Conservation (phyloP, 2,888 invertebrate species). For the Himalopsyche anomala region DNA sequence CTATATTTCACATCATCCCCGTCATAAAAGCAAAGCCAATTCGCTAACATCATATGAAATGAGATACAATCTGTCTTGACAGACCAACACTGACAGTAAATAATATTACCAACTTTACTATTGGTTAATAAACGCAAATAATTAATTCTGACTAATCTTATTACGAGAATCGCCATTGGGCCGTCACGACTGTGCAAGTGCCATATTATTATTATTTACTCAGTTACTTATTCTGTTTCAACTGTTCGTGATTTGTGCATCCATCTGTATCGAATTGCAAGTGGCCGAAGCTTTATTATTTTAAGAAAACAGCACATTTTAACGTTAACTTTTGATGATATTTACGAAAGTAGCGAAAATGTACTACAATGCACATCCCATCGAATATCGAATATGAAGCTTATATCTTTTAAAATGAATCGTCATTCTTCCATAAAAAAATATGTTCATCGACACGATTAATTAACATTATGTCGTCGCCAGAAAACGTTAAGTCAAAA, state of each 20-base stretch:
- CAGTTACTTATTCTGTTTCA: not conserved
- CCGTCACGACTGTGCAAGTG: conserved; percentile 47
- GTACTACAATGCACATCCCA: too few relatives aligned
- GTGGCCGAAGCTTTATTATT: too few relatives aligned
- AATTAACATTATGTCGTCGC: too few relatives aligned
- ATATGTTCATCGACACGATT: too few relatives aligned
- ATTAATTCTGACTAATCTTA: conserved; percentile 54
- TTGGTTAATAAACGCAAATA: conserved; percentile 45
- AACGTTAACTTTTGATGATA: too few relatives aligned
- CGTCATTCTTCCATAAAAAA: too few relatives aligned
- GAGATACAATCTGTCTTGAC: conserved; percentile 18
- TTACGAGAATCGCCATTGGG: conserved; percentile 49
- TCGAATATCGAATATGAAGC: too few relatives aligned
- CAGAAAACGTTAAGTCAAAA: too few relatives aligned
- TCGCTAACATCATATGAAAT: not conserved
- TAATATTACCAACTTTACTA: not conserved
- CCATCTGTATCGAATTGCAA: not conserved
- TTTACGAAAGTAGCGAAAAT: too few relatives aligned
- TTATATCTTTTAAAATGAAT: too few relatives aligned
- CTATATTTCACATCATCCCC: not conserved
- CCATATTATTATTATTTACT: conserved; percentile 15
- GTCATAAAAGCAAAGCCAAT: not conserved
- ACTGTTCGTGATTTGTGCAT: conserved; percentile 13
- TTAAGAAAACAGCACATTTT: too few relatives aligned
- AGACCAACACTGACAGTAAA: not conserved